A percentile compares a stretch with the other conserved stretches of the same genome.
Evolutionary conservation across 2,113 vertebrate genomes (phyloP).

Genomic region (Halcyon senegalensis): DNA sequence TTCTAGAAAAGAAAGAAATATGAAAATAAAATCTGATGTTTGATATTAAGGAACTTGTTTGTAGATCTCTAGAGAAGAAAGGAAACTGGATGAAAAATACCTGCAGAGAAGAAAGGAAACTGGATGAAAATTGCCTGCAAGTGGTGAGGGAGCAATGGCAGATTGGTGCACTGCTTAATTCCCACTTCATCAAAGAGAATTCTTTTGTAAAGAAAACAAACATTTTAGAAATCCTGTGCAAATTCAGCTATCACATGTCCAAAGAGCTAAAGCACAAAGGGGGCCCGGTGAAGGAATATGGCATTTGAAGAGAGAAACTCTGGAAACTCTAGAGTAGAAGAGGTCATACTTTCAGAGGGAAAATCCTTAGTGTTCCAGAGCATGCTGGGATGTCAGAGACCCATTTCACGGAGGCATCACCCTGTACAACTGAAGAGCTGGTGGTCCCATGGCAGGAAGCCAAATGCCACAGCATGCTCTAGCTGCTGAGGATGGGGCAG

Average conservation of each 20-base stretch:
- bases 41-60: neutral
- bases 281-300: neutral
- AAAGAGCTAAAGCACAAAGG: neutral
- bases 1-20: neutral
- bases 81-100: neutral
- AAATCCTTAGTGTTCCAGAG: neutral
- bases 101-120: neutral
- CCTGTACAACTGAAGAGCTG: neutral
- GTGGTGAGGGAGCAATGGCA: fast-evolving
- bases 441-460: fast-evolving
- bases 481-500: neutral
- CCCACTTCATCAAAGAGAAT: neutral
- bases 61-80: neutral
- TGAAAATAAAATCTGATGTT: neutral
- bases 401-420: too few species aligned
- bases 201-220: neutral
- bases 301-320: neutral
- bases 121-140: neutral
- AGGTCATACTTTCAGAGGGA: neutral
- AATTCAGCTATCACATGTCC: neutral
- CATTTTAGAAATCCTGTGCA: neutral
- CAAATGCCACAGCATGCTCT: neutral
- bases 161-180: neutral
- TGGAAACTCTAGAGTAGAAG: neutral
- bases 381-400: fast-evolving